Base-by-base conservation (phyloP, 2,797 vertebrate genomes). In the Poecilia velifera region DNA sequence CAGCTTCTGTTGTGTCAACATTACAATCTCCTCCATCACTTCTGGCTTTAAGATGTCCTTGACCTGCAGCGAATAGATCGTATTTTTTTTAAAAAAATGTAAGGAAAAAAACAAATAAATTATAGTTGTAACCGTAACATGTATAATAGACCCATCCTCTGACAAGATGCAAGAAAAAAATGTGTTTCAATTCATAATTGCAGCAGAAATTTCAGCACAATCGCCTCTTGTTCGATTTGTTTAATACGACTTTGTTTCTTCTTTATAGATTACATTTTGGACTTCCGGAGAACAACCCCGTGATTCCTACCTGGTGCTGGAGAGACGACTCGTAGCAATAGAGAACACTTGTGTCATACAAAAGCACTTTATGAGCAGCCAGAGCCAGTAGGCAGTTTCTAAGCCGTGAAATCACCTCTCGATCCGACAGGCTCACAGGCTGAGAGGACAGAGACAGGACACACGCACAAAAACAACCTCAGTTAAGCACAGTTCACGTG, bases 21-120 rank as follows among this genome's bases (percentile, higher is more conserved):
- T 91, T 87, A 98, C 95, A 3, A 99, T 96, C 91, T 98, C 97
- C 78, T 99, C 98, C 95, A 96, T 97, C 88, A 98, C 93, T 84
- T 99, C 98, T 47, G 97, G 97, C 89, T 98, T 99, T 89, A 99
- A 92, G 89, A 99, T 95, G 89, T 99, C 98, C 91, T 99, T 99
- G 89, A 99, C 98, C 98, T 99, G 87, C 39, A 94, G 34, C 84
- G 10, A 81, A 57, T 0, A n/a, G 6, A 71, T 51, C 1, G 12
- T 45, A 12, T 45, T 45, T 45, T 13, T 43, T 39, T 39, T 39
- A 5, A 5, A 22, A 22, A 39, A 22, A 22, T 9, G 16, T 6
- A 7, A 36, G 31, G 25, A 20, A 59, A 46, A 59, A 62, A n/a
- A 66, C 25, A 59, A 51, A 57, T 55, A 57, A 57, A 16, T 25